Evolutionary conservation across 2,888 invertebrate species (phyloP).

Genomic region (Tetheella fluctuosa): DNA sequence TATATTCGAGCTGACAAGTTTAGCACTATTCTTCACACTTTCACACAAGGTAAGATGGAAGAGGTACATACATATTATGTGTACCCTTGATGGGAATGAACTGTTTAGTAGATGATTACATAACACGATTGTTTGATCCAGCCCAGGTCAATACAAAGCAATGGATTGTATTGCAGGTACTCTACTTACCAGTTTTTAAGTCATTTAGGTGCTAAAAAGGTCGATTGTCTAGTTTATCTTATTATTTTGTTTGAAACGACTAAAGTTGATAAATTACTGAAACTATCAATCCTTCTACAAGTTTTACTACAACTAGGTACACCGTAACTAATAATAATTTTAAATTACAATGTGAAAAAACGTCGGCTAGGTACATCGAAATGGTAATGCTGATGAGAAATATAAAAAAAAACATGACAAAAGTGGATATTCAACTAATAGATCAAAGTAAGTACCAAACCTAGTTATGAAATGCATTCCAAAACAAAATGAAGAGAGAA

Average conservation of each 20-base stretch:
- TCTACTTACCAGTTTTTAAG: no score
- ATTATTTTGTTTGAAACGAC: no score
- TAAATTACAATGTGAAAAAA: no score
- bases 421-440: neutral
- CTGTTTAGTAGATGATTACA: neutral
- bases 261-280: no score
- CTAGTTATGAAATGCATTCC: neutral
- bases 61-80: neutral
- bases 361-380: no score
- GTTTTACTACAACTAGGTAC: no score
- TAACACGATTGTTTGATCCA: neutral
- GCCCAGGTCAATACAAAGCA: no score
- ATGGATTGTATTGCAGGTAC: no score
- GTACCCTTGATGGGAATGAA: neutral
- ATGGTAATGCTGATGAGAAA: neutral
- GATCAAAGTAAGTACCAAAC: neutral
- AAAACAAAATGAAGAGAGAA: neutral
- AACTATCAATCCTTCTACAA: no score
- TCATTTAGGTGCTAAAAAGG: no score
- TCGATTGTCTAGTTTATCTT: no score
- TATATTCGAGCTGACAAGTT: neutral
- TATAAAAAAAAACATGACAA: neutral
- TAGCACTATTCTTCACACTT: slow-evolving; percentile 4
- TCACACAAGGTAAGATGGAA: neutral
- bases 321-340: no score